Evolutionary conservation across 2,113 vertebrate species (phyloP).

Genomic region (Isurus oxyrinchus): DNA sequence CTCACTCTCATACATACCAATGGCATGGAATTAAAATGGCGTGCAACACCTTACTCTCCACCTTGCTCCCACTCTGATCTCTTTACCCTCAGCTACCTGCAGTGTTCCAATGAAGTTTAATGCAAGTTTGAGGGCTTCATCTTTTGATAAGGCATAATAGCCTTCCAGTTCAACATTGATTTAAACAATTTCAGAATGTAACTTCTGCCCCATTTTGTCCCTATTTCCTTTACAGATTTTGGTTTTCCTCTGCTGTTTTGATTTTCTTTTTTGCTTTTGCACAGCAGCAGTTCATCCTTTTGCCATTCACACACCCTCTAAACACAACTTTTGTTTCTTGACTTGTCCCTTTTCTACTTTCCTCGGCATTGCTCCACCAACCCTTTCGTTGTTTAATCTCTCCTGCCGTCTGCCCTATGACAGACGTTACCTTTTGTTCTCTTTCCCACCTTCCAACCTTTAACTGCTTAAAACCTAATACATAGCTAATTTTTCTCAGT

Average conservation of each 20-base stretch:
- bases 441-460: background rate
- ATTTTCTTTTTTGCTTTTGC: background rate
- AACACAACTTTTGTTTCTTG: background rate
- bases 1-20: background rate
- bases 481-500: background rate
- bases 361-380: background rate
- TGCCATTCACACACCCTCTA: too few relatives aligned
- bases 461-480: background rate
- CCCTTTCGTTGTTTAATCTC: background rate
- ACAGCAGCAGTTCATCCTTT: too few relatives aligned
- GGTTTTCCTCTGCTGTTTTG: background rate
- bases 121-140: background rate
- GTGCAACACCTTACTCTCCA: background rate
- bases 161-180: background rate
- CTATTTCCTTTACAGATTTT: background rate
- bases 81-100: too few relatives aligned
- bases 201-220: background rate
- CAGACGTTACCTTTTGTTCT: background rate
- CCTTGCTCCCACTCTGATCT: background rate
- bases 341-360: background rate
- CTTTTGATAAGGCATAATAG: background rate
- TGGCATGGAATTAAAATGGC: background rate
- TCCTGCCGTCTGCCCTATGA: background rate
- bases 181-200: background rate
- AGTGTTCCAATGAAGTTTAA: background rate